These are phyloP conservation scores for Actinemys pallida DNA, from an alignment of 2,113 vertebrate species.

Conservation along the genomic window DNA sequence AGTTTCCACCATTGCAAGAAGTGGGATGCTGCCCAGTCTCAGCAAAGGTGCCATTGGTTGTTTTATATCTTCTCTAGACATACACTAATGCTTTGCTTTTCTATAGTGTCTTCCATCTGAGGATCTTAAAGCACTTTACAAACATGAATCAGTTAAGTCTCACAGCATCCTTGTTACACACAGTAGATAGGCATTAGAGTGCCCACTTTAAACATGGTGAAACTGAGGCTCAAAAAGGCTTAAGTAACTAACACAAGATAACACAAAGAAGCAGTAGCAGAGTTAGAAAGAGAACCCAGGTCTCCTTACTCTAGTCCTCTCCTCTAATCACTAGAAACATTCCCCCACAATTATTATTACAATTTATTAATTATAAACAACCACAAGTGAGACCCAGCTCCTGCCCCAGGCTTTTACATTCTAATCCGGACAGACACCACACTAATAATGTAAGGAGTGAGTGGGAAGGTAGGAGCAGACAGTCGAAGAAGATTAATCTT, in stretches of 20 bases:
- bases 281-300: background rate
- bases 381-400: background rate
- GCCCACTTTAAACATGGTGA: background rate
- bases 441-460: background rate
- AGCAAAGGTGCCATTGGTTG: background rate
- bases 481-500: background rate
- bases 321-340: background rate
- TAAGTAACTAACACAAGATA: rapidly evolving
- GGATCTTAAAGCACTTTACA: background rate
- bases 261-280: background rate
- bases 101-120: background rate
- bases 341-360: rapidly evolving
- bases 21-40: background rate
- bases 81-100: background rate
- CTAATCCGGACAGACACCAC: background rate
- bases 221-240: background rate
- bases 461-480: background rate
- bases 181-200: background rate
- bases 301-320: background rate
- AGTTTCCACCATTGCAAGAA: background rate
- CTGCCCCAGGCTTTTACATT: background rate
- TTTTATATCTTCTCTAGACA: background rate
- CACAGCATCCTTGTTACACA: background rate
- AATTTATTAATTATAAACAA: background rate
- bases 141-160: background rate